phyloP scores from a whole-genome alignment of 2,113 vertebrate genomes.

The Nannospalax galili region DNA sequence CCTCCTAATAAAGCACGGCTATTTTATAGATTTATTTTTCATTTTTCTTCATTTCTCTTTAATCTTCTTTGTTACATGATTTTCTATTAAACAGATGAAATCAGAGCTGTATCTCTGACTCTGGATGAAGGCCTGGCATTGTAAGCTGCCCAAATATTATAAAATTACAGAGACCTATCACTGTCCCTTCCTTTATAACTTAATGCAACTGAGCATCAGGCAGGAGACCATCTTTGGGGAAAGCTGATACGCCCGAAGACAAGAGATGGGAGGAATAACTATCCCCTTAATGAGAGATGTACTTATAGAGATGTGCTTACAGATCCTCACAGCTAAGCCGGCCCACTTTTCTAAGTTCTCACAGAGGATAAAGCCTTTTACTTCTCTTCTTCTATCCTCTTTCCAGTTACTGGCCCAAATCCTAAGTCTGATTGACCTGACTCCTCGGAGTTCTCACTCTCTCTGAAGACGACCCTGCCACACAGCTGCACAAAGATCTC shows the following conservation, averaged over 20 bases:
- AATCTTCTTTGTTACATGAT: not conserved
- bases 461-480: not conserved
- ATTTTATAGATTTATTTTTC: not conserved
- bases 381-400: too few relatives aligned
- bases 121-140: not conserved
- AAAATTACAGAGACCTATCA: not conserved
- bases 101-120: not conserved
- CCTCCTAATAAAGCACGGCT: not conserved
- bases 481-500: not conserved
- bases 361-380: too few relatives aligned
- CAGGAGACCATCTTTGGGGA: not conserved
- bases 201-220: too few relatives aligned
- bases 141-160: not conserved
- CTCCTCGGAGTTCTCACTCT: not conserved
- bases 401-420: not conserved
- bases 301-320: not conserved
- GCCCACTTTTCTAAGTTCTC: not conserved
- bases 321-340: not conserved
- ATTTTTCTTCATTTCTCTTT: not conserved
- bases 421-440: not conserved
- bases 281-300: not conserved
- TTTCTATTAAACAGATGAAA: not conserved
- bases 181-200: not conserved
- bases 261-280: not conserved
- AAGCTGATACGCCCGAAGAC: not conserved